Evolutionary conservation across 2,888 invertebrate species (phyloP).

Genomic region (Epinotia demarniana): DNA sequence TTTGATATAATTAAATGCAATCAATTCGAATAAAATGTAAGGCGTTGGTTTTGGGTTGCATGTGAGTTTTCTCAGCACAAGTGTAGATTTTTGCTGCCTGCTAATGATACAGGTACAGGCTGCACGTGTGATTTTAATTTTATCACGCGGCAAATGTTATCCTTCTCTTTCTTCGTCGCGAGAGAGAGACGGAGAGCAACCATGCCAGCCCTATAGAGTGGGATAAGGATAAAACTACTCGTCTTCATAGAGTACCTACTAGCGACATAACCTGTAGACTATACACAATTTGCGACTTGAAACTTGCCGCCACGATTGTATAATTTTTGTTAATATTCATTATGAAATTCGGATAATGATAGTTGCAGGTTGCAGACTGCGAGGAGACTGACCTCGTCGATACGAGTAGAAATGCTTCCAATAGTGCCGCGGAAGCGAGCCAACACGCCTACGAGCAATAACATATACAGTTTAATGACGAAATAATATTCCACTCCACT

Average conservation of each 20-base stretch:
- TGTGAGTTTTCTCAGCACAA: slow-evolving; percentile 56
- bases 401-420: slow-evolving; percentile 53
- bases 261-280: not conserved
- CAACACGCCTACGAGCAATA: not conserved
- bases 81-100: slow-evolving; percentile 44
- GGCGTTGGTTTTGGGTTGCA: slow-evolving; percentile 43
- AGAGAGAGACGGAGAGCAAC: not conserved
- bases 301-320: slow-evolving; percentile 57
- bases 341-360: slow-evolving; percentile 56
- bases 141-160: not conserved
- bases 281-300: not conserved
- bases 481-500: slow-evolving; percentile 34
- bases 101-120: slow-evolving; percentile 34
- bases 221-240: not conserved
- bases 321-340: slow-evolving; percentile 53
- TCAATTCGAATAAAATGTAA: slow-evolving; percentile 32
- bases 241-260: not conserved
- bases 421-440: slow-evolving; percentile 52
- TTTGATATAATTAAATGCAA: slow-evolving; percentile 27
- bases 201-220: not conserved
- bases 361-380: slow-evolving; percentile 62
- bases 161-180: not conserved
- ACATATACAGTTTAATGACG: not conserved
- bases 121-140: not conserved
- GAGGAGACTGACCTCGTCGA: slow-evolving; percentile 48